These are phyloP conservation scores for Alcedo atthis DNA, from an alignment of 2,797 vertebrate genomes.

Conservation along the genomic window DNA sequence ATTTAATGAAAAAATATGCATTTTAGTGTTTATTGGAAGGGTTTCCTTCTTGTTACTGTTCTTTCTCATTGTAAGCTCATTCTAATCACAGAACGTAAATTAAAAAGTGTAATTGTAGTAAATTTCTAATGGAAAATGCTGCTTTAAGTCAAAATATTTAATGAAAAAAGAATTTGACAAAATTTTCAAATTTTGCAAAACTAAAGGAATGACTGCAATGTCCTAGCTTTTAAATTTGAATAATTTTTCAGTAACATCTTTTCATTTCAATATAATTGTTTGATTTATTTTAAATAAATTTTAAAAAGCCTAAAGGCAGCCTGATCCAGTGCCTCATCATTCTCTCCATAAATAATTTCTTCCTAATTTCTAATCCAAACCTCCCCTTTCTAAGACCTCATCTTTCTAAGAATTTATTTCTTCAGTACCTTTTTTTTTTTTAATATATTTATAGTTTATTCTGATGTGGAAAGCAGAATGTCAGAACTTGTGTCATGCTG, in stretches of 20 bases:
- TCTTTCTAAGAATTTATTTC: background rate
- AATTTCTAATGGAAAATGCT: background rate
- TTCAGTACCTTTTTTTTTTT: background rate
- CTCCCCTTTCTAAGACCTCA: no score
- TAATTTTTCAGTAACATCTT: background rate
- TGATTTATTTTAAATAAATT: background rate
- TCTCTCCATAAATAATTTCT: no score
- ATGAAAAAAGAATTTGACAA: background rate
- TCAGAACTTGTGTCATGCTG: background rate
- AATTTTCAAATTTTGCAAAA: background rate
- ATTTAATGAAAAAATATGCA: background rate
- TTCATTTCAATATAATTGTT: background rate
- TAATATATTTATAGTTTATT: background rate
- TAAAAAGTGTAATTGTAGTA: background rate
- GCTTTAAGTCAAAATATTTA: background rate
- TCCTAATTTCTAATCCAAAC: no score
- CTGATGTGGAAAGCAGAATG: background rate
- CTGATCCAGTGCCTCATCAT: no score
- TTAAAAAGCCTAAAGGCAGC: no score
- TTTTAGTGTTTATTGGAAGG: background rate
- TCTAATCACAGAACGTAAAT: background rate
- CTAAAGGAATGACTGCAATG: background rate
- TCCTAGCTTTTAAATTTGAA: background rate
- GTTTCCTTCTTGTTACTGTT: background rate
- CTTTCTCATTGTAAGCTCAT: background rate